These are phyloP conservation scores for Nasonia oneida DNA, from an alignment of 2,888 invertebrate species.

Conservation along the genomic window DNA sequence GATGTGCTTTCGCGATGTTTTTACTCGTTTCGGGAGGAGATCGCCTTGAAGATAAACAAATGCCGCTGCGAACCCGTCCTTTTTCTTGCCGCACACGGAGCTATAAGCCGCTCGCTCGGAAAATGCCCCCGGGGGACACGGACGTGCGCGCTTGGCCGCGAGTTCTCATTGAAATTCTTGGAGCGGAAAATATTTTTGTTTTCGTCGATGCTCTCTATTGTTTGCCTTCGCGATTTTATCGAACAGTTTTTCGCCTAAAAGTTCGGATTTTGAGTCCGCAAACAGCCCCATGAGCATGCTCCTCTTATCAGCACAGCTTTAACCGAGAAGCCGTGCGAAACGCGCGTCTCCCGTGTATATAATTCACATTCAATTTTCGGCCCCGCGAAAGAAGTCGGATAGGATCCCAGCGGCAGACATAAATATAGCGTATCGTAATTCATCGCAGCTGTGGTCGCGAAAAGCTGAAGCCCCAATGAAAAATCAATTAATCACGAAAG, in stretches of 20 bases:
- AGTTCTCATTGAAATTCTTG: conserved; percentile 26
- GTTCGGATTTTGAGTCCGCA: neutral
- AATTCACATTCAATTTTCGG: conserved; percentile 20
- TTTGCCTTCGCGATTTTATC: conserved; percentile 21
- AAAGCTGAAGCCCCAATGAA: conserved; percentile 55
- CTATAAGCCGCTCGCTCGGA: conserved; percentile 22
- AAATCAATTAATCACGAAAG: conserved; percentile 58
- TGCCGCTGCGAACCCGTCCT: conserved; percentile 12
- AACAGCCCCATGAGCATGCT: neutral
- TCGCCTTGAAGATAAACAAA: conserved; percentile 55
- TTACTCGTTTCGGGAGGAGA: conserved; percentile 51
- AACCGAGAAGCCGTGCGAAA: conserved; percentile 20
- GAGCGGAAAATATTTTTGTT: conserved; percentile 32
- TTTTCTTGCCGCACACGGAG: conserved; percentile 13
- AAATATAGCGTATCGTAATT: conserved; percentile 37
- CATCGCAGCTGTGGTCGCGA: neutral
- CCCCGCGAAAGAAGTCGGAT: conserved; percentile 13
- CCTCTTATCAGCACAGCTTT: neutral
- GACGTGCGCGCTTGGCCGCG: neutral
- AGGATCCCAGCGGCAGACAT: conserved; percentile 22
- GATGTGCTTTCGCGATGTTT: conserved; percentile 55
- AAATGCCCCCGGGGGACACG: neutral
- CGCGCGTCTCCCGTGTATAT: conserved; percentile 8
- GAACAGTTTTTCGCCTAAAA: neutral
- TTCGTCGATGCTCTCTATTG: neutral